Evolutionary conservation across 2,888 invertebrate genomes (phyloP).

Genomic region (Luperina nickerlii): DNA sequence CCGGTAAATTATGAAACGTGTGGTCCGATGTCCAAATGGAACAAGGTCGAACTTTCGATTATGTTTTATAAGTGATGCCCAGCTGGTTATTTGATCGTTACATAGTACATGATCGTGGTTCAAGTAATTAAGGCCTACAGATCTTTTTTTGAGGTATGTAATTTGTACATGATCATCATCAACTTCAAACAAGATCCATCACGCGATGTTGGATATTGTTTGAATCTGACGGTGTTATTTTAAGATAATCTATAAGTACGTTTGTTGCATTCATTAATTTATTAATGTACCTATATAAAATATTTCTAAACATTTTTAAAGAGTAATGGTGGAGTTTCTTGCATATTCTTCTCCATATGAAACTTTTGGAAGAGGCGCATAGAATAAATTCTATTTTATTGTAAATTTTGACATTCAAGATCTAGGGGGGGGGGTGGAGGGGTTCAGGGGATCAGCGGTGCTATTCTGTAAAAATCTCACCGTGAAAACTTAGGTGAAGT

Average conservation of each 20-base stretch:
- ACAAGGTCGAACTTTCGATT: slow-evolving; percentile 61
- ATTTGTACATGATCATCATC: neutral
- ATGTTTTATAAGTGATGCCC: slow-evolving; percentile 38
- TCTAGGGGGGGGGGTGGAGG: too few relatives aligned
- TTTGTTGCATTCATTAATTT: neutral
- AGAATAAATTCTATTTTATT: too few relatives aligned
- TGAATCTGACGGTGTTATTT: neutral
- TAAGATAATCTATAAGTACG: neutral
- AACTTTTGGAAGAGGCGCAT: too few relatives aligned
- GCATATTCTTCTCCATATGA: too few relatives aligned
- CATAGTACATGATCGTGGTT: too few relatives aligned
- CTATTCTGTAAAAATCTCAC: too few relatives aligned
- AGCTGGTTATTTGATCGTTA: slow-evolving; percentile 4
- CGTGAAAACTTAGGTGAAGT: too few relatives aligned
- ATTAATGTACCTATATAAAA: neutral
- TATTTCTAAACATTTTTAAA: neutral
- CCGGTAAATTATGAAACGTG: slow-evolving; percentile 52
- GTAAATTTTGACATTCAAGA: too few relatives aligned
- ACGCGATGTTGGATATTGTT: neutral
- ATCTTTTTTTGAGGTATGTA: neutral
- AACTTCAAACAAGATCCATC: neutral
- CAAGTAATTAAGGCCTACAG: neutral
- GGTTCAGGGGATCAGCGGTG: too few relatives aligned
- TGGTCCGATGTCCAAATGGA: slow-evolving; percentile 19
- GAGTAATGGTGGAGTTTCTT: too few relatives aligned